Base-by-base conservation (phyloP, 2,888 invertebrate species). In the Pecten maximus region DNA sequence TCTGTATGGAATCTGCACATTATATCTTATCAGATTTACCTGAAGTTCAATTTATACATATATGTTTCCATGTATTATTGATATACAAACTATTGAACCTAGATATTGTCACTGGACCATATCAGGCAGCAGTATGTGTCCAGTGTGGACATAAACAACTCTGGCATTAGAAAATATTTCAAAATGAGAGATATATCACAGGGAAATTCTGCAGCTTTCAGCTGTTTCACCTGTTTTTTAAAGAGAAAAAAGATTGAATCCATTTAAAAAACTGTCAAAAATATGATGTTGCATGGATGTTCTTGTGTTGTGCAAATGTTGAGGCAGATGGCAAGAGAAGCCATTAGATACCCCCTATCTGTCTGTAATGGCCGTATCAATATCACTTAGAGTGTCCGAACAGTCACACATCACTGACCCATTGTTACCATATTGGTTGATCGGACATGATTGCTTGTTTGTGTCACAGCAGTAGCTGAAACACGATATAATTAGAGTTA, bases 291-390 rank as follows among this genome's bases (percentile, higher is more conserved):
- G 8, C 8, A 74, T 74, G 28, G 6, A 44, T 44, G 74, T 28
- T 4, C 2, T 6, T 74, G 74, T 35, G 50, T 74, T 8, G 74
- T 74, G 28, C 12, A 1, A 54, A 54, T 54, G 54, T 35, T 12
- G 28, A 74, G 74, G 35, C 74, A 74, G 74, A 74, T 74, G 74
- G 74, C 35, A 35, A 12, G 35, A 74, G 74, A 74, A 8, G 74
- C 74, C 74, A 74, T 74, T 74, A 74, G 74, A 35, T 74, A 35
- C 74, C 74, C 74, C 74, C 74, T 60, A 60, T 60, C 74, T 74
- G 74, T 74, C 60, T 23, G 35, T 74, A 74, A 74, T 74, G 74
- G 74, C 28, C 8, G 74, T 28, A 74, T 74, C 28, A 74, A 74
- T 74, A 74, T 74, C 35, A 74, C 8, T 28, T 23, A 74, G 28